Evolutionary conservation across 2,113 vertebrate genomes (phyloP), one percentile per base, ranked within the genome.

Genomic region (Haliaeetus leucogaster): DNA sequence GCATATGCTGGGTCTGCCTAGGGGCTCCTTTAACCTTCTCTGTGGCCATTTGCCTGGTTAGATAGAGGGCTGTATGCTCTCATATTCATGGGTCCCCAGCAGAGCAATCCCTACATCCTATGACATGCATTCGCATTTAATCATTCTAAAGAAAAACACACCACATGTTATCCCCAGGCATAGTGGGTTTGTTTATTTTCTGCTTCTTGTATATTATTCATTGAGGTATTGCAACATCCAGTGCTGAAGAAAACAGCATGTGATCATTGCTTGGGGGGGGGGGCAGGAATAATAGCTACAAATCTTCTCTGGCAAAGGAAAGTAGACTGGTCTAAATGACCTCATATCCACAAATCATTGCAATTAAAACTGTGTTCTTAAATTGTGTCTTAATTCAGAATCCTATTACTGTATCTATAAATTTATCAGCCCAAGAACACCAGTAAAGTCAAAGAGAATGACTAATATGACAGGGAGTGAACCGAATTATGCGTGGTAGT

Each of bases 281-380:
- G 29, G 11, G 62, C 4, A 10, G 72, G 27, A 87, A 70, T 93
- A 93, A 83, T 21, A 88, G 78, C 87, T 91, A 90, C 94, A 91
- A 81, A 96, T 91, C 93, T 82, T 59, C 59, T 47, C 59, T 95
- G 82, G 94, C 53, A 83, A 50, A 81, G 62, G 87, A 76, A 71
- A 67, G 81, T 34, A 88, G 82, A 13, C 34, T 86, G 93, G 55
- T 83, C 79, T 88, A 9, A 95, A 77, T 96, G 94, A 95, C 95
- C 93, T 97, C 94, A 95, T 86, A 77, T 55, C 87, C 87, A 96
- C 96, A 94, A 88, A 97, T 96, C 89, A 80, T 22, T 67, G 79
- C 89, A 63, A 40, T 55, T 90, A 94, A 81, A 91, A 91, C 50
- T 1, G 3, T 76, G 76, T 82, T 71, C 87, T 95, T 80, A 77